Evolutionary conservation across 2,888 invertebrate species (phyloP).

Genomic region (Idaea biselata): DNA sequence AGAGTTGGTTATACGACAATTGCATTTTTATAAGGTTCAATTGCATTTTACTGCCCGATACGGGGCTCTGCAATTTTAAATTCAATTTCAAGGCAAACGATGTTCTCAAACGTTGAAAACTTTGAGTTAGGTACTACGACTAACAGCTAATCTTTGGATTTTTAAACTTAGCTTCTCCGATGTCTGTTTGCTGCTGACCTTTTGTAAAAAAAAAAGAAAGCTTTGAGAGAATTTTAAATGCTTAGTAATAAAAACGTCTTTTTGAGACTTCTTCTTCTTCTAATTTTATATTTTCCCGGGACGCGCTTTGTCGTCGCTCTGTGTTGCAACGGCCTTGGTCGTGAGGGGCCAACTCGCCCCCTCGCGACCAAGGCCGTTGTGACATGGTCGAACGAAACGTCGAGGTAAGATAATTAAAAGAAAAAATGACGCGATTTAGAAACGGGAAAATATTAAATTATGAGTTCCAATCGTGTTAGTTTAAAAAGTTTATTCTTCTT

Average conservation of each 20-base stretch:
- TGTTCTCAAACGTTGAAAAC: neutral
- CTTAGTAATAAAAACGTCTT: neutral
- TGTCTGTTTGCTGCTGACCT: too few relatives aligned
- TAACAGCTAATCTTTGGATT: neutral
- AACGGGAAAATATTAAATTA: too few relatives aligned
- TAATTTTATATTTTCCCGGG: too few relatives aligned
- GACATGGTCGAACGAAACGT: too few relatives aligned
- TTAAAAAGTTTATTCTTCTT: too few relatives aligned
- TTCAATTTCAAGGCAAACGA: constrained; percentile 2
- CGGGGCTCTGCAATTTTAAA: constrained; percentile 2
- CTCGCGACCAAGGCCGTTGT: too few relatives aligned
- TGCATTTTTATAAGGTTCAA: constrained; percentile 68
- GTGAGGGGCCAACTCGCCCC: too few relatives aligned
- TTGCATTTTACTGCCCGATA: constrained; percentile 41
- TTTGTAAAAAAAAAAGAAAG: neutral
- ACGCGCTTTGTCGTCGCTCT: too few relatives aligned
- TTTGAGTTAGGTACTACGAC: neutral
- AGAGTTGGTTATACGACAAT: constrained; percentile 61
- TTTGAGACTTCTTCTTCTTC: neutral
- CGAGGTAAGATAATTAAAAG: too few relatives aligned
- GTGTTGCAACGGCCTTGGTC: too few relatives aligned
- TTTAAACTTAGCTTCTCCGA: neutral
- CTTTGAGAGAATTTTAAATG: neutral
- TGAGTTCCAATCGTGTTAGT: too few relatives aligned
- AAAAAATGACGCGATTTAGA: too few relatives aligned